Base-by-base conservation (phyloP, 2,888 invertebrate genomes). In the Drosophila mimetica region DNA sequence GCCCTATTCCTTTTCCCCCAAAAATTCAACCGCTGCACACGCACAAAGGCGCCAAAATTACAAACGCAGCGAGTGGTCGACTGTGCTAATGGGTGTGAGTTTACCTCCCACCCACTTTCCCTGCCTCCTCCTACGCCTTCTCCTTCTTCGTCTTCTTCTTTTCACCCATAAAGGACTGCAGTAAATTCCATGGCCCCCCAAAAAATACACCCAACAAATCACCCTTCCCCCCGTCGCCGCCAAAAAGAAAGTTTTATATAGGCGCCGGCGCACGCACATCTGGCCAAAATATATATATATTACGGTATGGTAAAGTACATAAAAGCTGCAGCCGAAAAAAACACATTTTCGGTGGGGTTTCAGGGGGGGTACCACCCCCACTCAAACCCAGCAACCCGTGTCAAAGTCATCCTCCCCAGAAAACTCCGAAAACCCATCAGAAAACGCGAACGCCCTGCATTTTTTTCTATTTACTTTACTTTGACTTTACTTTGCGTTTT, bases 1-100 rank as follows among this genome's bases (percentile, higher is more conserved):
- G 18, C 28, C 37, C 28, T 14, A 41, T 32, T 22, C 25, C 20
- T 11, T 47, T 39, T 30, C 20, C 41, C 42, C 34, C 34, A 5
- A 11, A 32, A 16, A 37, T 30, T 48, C 54, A 58, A 25, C 74
- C 61, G 76, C 80, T 76, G 77, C 84, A 87, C 81, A 80, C 86
- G 79, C 78, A 80, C 85, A 86, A 77, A 86, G 85, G 86, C 86
- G 80, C 77, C 80, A 81, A 77, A 88, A 83, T 86, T 85, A 82
- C 85, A 81, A 85, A 88, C 88, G 89, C 86, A 86, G 88, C 86
- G 55, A 81, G 77, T 71, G 83, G 81, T 81, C 86, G 77, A 25
- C 48, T 11, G 28, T 11, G 32, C 47, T 25, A 36, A 46, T 41
- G 58, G 48, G 54, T 65, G 47, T 47, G 25, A 51, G 71, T 39